Percentiles rank a stretch among this genome's conserved stretches.
Evolutionary conservation across 2,888 invertebrate species (phyloP).

Genomic region (Serrognathus titanus): DNA sequence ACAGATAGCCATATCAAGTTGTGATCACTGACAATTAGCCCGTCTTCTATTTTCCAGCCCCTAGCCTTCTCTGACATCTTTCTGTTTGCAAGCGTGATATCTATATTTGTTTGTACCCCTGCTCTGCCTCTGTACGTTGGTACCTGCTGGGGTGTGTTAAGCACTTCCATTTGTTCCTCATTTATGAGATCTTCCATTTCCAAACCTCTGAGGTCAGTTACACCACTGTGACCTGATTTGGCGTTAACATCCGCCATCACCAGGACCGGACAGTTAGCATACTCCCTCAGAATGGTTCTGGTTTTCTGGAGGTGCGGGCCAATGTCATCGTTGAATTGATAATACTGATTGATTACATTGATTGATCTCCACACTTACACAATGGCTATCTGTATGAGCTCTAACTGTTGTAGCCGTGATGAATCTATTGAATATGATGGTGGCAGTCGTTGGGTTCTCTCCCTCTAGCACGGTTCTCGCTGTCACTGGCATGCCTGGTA

Average conservation of each 20-base stretch:
- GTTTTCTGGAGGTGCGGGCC: neutral
- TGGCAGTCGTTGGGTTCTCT: too few relatives aligned
- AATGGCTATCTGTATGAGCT: neutral
- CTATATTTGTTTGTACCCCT: neutral
- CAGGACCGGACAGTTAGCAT: neutral
- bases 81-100: slow-evolving; percentile 3
- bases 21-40: slow-evolving; percentile 3
- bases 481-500: too few relatives aligned
- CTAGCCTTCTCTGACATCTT: neutral
- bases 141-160: neutral
- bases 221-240: slow-evolving; percentile 1
- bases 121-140: slow-evolving; percentile 7
- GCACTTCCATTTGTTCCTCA: neutral
- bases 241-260: too few relatives aligned
- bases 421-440: too few relatives aligned
- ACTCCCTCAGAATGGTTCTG: neutral
- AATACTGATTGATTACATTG: slow-evolving; percentile 5
- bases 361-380: neutral
- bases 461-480: too few relatives aligned
- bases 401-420: too few relatives aligned
- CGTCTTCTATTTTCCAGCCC: neutral
- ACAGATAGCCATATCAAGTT: neutral
- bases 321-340: slow-evolving; percentile 1
- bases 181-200: slow-evolving; percentile 1
- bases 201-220: slow-evolving; percentile 3